Evolutionary conservation across 2,797 vertebrate genomes (phyloP).

Genomic region (Catharus ustulatus): DNA sequence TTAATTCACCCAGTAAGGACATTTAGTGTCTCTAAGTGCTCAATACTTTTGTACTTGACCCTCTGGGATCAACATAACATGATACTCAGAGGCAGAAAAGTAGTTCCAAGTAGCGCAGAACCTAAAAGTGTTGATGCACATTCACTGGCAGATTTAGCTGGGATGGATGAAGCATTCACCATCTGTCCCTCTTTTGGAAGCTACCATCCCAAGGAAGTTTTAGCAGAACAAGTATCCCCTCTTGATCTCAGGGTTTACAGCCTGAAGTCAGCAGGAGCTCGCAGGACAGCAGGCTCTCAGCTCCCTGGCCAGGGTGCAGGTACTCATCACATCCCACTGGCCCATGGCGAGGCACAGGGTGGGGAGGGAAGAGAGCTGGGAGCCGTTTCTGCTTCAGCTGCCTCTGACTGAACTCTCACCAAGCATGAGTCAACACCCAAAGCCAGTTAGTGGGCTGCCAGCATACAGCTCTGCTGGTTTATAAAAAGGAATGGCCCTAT

Average conservation of each 20-base stretch:
- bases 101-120: slow-evolving; percentile 29
- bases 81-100: slow-evolving; percentile 7
- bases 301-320: background rate
- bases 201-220: background rate
- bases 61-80: slow-evolving; percentile 14
- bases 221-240: slow-evolving; percentile 10
- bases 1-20: background rate
- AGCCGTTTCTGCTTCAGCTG: background rate
- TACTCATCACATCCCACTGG: background rate
- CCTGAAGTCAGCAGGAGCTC: background rate
- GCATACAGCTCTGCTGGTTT: background rate
- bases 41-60: slow-evolving; percentile 19
- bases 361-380: background rate
- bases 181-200: background rate
- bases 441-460: background rate
- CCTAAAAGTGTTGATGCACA: background rate
- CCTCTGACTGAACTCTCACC: slow-evolving; percentile 30
- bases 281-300: background rate
- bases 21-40: slow-evolving; percentile 30
- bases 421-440: slow-evolving; percentile 28
- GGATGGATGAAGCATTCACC: slow-evolving; percentile 5
- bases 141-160: background rate
- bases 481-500: slow-evolving; percentile 9
- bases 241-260: background rate
- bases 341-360: background rate